phyloP scores from a whole-genome alignment of 2,888 invertebrate species.

The Cephus nigrinus region DNA sequence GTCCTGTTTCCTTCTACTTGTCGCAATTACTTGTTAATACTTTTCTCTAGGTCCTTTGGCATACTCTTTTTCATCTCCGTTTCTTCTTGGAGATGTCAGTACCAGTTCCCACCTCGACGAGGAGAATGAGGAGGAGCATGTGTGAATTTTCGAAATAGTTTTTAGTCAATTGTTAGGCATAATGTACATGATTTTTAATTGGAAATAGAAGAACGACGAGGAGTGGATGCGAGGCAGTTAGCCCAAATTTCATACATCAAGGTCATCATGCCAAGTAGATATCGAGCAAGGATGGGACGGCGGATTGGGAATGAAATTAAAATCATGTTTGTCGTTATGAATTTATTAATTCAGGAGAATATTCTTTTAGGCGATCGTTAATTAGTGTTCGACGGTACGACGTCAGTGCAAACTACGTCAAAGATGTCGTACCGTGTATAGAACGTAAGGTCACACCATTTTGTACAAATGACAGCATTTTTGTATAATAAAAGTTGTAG shows the following conservation, averaged over 20 bases:
- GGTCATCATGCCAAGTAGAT: neutral
- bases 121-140: neutral
- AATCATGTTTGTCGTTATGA: neutral
- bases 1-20: neutral
- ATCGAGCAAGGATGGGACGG: neutral
- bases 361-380: neutral
- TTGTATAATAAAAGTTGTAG: constrained; percentile 51
- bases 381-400: neutral
- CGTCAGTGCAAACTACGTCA: neutral
- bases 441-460: constrained; percentile 40
- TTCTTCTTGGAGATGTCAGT: neutral
- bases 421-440: neutral
- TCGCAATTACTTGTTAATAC: neutral
- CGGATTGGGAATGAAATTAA: neutral
- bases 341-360: neutral
- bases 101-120: neutral
- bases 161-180: neutral
- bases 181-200: neutral
- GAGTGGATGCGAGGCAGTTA: neutral
- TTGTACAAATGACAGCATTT: constrained; percentile 52
- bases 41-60: neutral
- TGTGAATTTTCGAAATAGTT: neutral
- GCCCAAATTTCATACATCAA: neutral
- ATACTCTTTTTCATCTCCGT: neutral
- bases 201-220: neutral